These are phyloP conservation scores for Phainopepla nitens DNA, from an alignment of 2,113 vertebrate genomes.

Conservation along the genomic window DNA sequence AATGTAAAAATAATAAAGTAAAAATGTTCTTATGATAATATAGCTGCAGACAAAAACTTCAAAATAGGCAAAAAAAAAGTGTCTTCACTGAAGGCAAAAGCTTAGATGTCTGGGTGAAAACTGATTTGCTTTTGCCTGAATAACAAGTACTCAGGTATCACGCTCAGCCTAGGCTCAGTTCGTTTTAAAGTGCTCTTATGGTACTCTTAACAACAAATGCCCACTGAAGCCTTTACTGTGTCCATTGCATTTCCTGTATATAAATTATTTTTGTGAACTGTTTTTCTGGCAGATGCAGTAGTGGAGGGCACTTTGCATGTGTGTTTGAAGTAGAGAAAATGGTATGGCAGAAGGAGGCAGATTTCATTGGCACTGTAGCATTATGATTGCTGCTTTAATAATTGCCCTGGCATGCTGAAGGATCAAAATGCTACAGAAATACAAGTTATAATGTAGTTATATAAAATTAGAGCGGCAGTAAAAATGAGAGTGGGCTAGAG, in stretches of 20 bases:
- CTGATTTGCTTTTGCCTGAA: not conserved
- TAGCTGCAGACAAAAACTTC: not conserved
- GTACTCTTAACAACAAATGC: not conserved
- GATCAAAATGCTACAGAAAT: not conserved
- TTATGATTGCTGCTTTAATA: not conserved
- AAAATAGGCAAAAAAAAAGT: not conserved
- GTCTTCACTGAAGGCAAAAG: not conserved
- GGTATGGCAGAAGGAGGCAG: not conserved
- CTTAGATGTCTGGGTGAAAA: not conserved
- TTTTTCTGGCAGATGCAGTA: not conserved
- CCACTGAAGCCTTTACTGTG: not conserved
- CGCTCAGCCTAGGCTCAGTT: not conserved
- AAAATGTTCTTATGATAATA: not conserved
- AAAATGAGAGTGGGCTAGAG: not conserved
- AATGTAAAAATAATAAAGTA: not conserved
- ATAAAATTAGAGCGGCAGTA: slow-evolving; percentile 47
- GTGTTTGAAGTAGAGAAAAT: not conserved
- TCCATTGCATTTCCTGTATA: not conserved
- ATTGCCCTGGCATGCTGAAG: not conserved
- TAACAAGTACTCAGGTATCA: not conserved
- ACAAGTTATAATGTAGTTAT: slow-evolving; percentile 6
- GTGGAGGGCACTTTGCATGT: not conserved
- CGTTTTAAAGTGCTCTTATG: not conserved
- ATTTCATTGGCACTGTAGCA: not conserved
- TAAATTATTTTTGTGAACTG: not conserved